These are phyloP conservation scores for Climacteris rufus DNA, from an alignment of 2,113 vertebrate genomes.

Conservation along the genomic window DNA sequence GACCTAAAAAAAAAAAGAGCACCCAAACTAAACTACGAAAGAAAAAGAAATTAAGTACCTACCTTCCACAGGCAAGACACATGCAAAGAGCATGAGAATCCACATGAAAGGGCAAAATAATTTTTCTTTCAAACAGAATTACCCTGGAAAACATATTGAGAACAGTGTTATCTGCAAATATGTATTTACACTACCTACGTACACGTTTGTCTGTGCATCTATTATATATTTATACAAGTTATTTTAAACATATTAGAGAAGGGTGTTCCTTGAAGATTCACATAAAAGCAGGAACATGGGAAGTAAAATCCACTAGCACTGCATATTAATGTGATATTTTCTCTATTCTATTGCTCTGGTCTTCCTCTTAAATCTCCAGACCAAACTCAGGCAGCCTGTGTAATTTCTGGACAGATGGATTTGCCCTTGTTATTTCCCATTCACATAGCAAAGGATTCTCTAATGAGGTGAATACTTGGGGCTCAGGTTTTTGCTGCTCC, in stretches of 20 bases:
- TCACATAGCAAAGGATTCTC: not conserved
- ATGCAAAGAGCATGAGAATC: not conserved
- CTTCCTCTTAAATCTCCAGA: not conserved
- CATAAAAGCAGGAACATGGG: not conserved
- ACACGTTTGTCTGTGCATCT: not conserved
- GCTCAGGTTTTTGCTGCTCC: not conserved
- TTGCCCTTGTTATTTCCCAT: not conserved
- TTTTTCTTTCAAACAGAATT: not conserved
- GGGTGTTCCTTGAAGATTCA: not conserved
- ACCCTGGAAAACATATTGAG: not conserved
- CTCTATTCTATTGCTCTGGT: not conserved
- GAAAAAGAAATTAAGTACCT: not conserved
- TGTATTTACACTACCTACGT: not conserved
- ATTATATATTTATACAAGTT: not conserved
- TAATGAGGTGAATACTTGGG: not conserved
- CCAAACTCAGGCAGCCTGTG: not conserved
- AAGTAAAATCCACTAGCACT: not conserved
- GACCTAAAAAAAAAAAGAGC: constrained; percentile 12
- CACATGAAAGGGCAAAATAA: not conserved
- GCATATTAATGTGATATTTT: not conserved
- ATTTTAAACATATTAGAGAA: not conserved
- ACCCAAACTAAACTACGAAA: not conserved
- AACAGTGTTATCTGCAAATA: not conserved
- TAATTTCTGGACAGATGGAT: not conserved
- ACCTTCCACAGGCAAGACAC: constrained; percentile 14